phyloP scores from a whole-genome alignment of 2,113 vertebrate genomes.

The Hyaena hyaena region DNA sequence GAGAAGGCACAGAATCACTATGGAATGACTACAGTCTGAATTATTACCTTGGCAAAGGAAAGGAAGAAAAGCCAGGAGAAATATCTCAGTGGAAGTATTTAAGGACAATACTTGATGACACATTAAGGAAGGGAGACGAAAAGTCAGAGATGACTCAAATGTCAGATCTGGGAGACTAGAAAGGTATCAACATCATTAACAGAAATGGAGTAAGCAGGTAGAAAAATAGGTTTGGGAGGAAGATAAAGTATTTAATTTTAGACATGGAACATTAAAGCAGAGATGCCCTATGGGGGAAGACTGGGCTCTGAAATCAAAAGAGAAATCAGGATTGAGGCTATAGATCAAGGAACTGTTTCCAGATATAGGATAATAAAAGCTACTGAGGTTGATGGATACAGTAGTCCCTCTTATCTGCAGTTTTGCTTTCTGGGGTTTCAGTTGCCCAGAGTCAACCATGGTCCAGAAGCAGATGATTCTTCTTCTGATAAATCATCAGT shows the following conservation, averaged over 20 bases:
- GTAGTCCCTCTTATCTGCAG: neutral
- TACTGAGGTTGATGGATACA: neutral
- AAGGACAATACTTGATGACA: constrained; percentile 33
- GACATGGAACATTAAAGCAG: neutral
- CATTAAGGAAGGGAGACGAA: constrained; percentile 27
- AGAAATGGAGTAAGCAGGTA: neutral
- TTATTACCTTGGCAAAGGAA: constrained; percentile 33
- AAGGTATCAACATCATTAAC: neutral
- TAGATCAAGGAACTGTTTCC: constrained; percentile 22
- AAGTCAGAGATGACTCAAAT: constrained; percentile 13
- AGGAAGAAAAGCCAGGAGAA: constrained; percentile 46
- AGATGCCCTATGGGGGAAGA: neutral
- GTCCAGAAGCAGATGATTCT: neutral
- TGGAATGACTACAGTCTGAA: neutral
- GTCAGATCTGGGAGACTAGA: constrained; percentile 18
- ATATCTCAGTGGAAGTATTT: constrained; percentile 41
- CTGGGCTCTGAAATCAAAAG: constrained; percentile 11
- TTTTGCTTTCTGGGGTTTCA: neutral
- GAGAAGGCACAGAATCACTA: neutral
- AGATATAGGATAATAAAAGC: constrained; percentile 31
- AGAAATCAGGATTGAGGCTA: neutral
- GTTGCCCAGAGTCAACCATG: neutral
- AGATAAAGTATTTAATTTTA: neutral
- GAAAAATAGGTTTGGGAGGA: neutral
- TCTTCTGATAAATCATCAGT: neutral